Evolutionary conservation across 2,797 vertebrate species (phyloP).

Genomic region (Spondyliosoma cantharus): DNA sequence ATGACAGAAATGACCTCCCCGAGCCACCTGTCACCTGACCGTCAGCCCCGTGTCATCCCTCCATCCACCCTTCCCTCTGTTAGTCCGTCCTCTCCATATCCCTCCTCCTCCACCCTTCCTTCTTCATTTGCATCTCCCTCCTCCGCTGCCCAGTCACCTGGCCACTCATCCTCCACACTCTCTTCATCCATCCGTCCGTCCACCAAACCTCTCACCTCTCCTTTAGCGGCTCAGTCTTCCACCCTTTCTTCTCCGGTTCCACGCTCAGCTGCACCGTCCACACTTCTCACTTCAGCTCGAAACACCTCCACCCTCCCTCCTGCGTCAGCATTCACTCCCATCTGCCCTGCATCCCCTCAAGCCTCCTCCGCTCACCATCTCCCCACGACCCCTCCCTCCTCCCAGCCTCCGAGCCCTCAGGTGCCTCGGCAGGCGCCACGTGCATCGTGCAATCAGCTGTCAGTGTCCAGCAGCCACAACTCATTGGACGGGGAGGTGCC

Average conservation of each 20-base stretch:
- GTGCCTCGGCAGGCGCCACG: conserved; percentile 60
- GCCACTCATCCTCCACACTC: conserved; percentile 58
- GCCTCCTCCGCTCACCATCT: conserved; percentile 57
- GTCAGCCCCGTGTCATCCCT: conserved; percentile 11
- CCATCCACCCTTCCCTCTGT: conserved; percentile 37
- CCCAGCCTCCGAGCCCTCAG: conserved; percentile 69
- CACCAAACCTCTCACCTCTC: conserved; percentile 65
- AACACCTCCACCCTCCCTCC: conserved; percentile 51
- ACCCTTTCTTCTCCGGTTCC: conserved; percentile 29
- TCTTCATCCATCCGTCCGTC: conserved; percentile 67
- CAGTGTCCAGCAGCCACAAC: conserved; percentile 89
- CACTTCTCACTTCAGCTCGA: conserved; percentile 1
- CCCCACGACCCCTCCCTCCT: conserved; percentile 67
- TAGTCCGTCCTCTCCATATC: conserved; percentile 34
- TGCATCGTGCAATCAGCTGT: conserved; percentile 87
- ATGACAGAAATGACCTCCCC: conserved; percentile 64
- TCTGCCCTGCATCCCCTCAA: conserved; percentile 52
- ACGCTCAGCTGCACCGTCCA: conserved; percentile 5
- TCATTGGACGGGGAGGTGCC: conserved; percentile 87
- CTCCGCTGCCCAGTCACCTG: conserved; percentile 32
- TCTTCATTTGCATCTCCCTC: conserved; percentile 58
- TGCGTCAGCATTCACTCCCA: conserved; percentile 71
- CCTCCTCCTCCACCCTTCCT: conserved; percentile 70
- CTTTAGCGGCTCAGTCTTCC: conserved; percentile 36
- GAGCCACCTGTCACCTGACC: conserved; percentile 48